phyloP scores from a whole-genome alignment of 2,113 vertebrate species.

The Hippocampus barbouri region DNA sequence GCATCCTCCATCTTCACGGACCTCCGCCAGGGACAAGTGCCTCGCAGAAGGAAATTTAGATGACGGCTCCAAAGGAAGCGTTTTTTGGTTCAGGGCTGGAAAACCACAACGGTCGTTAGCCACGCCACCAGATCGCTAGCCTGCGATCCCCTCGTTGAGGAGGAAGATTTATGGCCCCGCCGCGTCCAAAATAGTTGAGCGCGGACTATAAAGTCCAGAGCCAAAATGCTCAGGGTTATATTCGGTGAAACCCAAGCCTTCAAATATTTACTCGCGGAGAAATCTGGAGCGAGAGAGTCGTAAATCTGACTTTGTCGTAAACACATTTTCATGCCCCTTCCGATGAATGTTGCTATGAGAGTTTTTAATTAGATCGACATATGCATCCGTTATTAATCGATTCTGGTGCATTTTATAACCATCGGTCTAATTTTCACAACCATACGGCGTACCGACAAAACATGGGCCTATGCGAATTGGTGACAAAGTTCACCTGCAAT shows the following conservation, averaged over 20 bases:
- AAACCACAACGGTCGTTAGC: constrained; percentile 9
- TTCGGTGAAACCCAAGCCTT: neutral
- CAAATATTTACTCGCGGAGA: neutral
- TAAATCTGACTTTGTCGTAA: neutral
- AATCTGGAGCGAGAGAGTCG: neutral
- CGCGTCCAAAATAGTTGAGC: neutral
- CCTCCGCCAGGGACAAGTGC: constrained; percentile 1
- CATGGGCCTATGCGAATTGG: neutral
- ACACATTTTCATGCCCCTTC: neutral
- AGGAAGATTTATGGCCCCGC: constrained; percentile 29
- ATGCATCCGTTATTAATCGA: no score
- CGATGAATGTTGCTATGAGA: neutral
- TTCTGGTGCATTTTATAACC: no score
- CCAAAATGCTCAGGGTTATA: neutral
- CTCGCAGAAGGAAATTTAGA: constrained; percentile 4
- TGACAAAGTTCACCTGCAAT: constrained; percentile 46
- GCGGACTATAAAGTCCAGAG: neutral
- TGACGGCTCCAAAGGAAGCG: constrained; percentile 2
- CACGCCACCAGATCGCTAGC: constrained; percentile 10
- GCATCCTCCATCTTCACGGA: constrained; percentile 4
- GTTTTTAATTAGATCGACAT: neutral
- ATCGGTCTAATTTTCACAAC: no score
- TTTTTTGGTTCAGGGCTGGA: constrained; percentile 9
- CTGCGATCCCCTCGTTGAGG: constrained; percentile 14
- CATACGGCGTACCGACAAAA: no score